Conservation (phyloP, 2,888 invertebrate species). For the Gastracanthus pulcherrimus region DNA sequence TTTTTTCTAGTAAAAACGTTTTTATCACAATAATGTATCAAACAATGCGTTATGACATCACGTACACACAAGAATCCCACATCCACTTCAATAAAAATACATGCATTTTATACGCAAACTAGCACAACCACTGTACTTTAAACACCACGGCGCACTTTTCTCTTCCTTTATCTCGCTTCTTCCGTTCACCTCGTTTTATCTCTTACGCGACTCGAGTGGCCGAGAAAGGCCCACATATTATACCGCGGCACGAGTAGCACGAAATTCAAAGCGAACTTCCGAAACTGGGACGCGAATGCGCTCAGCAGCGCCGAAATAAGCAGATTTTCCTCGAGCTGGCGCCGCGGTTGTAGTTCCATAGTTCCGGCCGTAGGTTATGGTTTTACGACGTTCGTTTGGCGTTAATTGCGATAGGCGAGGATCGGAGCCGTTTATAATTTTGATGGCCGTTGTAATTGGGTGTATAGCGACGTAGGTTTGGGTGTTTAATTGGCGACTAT, state of each 20-base stretch:
- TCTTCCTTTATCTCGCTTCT: not conserved
- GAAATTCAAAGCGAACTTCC: conserved; percentile 27
- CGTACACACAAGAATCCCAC: not conserved
- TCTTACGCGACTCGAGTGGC: conserved; percentile 1
- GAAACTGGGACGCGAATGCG: conserved; percentile 26
- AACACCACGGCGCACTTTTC: not conserved
- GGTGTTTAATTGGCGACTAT: not conserved
- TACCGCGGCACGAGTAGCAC: conserved; percentile 8
- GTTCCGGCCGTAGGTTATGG: not conserved
- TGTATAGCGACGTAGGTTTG: not conserved
- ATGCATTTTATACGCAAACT: not conserved
- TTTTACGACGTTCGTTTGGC: not conserved
- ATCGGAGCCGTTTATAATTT: not conserved
- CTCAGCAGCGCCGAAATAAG: not conserved
- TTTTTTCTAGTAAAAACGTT: no score
- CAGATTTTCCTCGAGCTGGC: not conserved
- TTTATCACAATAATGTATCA: no score
- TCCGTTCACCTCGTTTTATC: not conserved
- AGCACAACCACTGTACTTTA: not conserved
- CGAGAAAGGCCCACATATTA: not conserved
- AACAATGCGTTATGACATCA: no score
- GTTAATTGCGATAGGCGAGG: not conserved
- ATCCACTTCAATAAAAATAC: not conserved
- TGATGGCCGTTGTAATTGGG: not conserved
- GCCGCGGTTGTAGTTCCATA: no score